These are phyloP conservation scores for Triplophysa dalaica DNA, from an alignment of 2,113 vertebrate genomes.

Conservation along the genomic window DNA sequence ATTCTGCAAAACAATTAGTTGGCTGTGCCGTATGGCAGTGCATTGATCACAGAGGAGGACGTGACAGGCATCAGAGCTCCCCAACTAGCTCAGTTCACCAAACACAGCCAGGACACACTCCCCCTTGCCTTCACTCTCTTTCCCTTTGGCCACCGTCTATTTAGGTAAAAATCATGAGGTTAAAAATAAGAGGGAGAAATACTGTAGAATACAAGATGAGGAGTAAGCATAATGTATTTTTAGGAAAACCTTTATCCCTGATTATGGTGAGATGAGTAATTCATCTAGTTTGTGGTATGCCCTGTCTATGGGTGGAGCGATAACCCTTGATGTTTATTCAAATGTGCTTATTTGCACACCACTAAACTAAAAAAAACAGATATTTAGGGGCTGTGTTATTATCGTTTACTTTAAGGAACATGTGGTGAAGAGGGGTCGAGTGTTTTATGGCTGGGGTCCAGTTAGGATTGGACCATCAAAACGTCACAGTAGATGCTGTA, in stretches of 20 bases:
- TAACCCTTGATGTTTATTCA: slow-evolving; percentile 68
- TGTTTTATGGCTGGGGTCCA: not conserved
- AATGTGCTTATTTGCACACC: slow-evolving; percentile 63
- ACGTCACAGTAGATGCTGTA: no score
- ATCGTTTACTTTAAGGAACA: slow-evolving; percentile 5
- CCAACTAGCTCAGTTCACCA: not conserved
- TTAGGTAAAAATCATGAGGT: slow-evolving; percentile 72
- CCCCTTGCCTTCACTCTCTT: not conserved
- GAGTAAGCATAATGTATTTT: slow-evolving; percentile 63
- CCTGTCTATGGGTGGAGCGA: slow-evolving; percentile 56
- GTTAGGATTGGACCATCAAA: not conserved
- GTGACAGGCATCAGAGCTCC: slow-evolving; percentile 5
- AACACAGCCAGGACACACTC: slow-evolving; percentile 16
- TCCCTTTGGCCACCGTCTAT: slow-evolving; percentile 35
- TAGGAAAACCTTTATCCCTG: slow-evolving; percentile 60
- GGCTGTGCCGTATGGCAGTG: slow-evolving; percentile 28
- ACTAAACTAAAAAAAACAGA: not conserved
- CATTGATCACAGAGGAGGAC: not conserved
- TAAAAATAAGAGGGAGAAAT: slow-evolving; percentile 70
- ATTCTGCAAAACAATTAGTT: not conserved
- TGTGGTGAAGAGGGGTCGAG: not conserved
- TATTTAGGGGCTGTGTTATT: slow-evolving; percentile 10
- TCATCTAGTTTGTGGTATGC: slow-evolving; percentile 66
- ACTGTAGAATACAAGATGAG: slow-evolving; percentile 61
- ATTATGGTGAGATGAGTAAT: slow-evolving; percentile 49